A percentile compares a stretch with the other conserved stretches of the same genome.
phyloP scores from a whole-genome alignment of 2,888 invertebrate genomes.

The Fragum sueziense region DNA sequence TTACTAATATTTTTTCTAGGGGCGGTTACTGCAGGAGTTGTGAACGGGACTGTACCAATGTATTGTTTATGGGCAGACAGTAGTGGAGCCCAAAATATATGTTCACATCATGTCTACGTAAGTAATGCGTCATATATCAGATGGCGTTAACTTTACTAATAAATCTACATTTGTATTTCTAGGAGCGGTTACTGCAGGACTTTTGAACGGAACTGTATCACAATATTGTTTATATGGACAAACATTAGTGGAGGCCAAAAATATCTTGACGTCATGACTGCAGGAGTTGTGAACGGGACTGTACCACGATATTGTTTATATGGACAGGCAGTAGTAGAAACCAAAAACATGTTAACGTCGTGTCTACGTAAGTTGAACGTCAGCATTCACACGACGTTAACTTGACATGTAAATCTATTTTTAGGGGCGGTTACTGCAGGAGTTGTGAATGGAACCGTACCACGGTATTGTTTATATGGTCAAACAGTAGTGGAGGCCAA shows the following conservation, averaged over 20 bases:
- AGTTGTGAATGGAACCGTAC: slow-evolving; percentile 35
- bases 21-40: too few relatives aligned
- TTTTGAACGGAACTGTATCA: background rate
- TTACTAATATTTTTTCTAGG: too few relatives aligned
- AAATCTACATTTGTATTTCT: background rate
- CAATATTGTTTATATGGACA: background rate
- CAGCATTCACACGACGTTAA: too few relatives aligned
- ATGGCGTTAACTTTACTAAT: background rate
- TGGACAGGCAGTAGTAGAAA: background rate
- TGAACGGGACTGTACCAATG: too few relatives aligned
- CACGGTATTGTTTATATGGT: slow-evolving; percentile 45
- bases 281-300: background rate
- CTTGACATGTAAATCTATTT: too few relatives aligned
- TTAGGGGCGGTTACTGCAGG: slow-evolving; percentile 40
- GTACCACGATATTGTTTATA: background rate
- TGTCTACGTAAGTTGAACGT: too few relatives aligned
- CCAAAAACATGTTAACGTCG: background rate
- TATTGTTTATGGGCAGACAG: too few relatives aligned
- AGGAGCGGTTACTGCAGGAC: background rate
- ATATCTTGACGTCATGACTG: background rate
- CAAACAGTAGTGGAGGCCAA: slow-evolving; percentile 26
- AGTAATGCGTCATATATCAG: background rate
- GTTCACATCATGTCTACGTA: too few relatives aligned
- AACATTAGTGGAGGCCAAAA: background rate
- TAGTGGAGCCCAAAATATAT: too few relatives aligned